Evolutionary conservation across 2,888 invertebrate genomes (phyloP).

Genomic region (Aphrophora alni): DNA sequence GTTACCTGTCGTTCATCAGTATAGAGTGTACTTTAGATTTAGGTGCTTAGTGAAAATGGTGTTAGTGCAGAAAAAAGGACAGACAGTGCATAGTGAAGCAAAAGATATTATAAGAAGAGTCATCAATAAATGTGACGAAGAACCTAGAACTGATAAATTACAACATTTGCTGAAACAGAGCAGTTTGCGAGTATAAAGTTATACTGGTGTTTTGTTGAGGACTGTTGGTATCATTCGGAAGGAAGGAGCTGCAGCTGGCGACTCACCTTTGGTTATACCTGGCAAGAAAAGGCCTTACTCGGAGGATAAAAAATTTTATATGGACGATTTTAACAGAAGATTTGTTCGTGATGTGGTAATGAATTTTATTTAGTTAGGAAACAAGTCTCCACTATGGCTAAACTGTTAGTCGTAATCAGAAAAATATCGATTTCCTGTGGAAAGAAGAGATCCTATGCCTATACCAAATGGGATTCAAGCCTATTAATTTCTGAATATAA

Average conservation of each 20-base stretch:
- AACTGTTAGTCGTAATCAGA: not conserved
- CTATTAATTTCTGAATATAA: too few species aligned
- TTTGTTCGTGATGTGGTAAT: not conserved
- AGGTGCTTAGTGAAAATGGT: too few species aligned
- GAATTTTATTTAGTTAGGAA: not conserved
- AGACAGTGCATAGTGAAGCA: too few species aligned
- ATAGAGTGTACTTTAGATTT: too few species aligned
- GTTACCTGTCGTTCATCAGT: too few species aligned
- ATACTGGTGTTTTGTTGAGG: not conserved
- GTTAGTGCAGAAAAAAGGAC: too few species aligned
- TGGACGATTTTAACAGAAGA: not conserved
- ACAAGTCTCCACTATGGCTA: not conserved
- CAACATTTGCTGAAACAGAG: too few species aligned
- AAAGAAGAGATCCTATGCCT: not conserved
- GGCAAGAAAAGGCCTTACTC: conserved; percentile 6
- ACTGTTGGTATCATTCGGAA: not conserved
- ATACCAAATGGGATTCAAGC: too few species aligned
- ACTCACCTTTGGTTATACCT: not conserved
- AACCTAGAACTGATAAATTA: too few species aligned
- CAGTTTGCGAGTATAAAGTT: too few species aligned
- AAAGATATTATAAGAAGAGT: too few species aligned
- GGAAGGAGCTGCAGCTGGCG: not conserved
- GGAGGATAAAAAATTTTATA: not conserved
- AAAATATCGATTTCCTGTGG: conserved; percentile 13
- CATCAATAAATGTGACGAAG: too few species aligned